These are phyloP conservation scores for Drosophila rubida DNA, from an alignment of 2,888 invertebrate genomes.

Conservation along the genomic window DNA sequence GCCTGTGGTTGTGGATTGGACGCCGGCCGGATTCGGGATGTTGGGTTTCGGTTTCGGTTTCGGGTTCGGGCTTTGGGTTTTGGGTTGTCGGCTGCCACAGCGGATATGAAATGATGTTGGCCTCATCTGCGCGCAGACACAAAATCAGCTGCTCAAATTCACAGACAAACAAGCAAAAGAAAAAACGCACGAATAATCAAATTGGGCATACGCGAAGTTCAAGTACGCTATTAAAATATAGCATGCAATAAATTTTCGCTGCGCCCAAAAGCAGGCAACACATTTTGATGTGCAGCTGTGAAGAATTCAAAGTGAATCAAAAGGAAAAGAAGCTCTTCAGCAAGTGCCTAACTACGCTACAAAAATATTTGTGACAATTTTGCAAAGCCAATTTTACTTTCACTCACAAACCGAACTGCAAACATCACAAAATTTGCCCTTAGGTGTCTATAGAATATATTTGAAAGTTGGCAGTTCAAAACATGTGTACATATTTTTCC, in stretches of 20 bases:
- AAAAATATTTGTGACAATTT: too few relatives aligned
- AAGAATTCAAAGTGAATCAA: too few relatives aligned
- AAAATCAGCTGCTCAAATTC: slow-evolving; percentile 77
- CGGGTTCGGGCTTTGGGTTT: background rate
- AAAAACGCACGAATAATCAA: slow-evolving; percentile 18
- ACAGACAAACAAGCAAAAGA: slow-evolving; percentile 49
- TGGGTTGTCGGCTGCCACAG: slow-evolving; percentile 17
- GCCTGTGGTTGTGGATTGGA: slow-evolving; percentile 13
- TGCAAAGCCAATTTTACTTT: too few relatives aligned
- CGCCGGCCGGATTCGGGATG: background rate
- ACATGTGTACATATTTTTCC: background rate
- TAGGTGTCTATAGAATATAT: too few relatives aligned
- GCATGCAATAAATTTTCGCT: background rate
- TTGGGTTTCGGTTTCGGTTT: background rate
- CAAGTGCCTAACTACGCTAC: too few relatives aligned
- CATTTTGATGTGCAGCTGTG: too few relatives aligned
- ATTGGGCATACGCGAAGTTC: slow-evolving; percentile 15
- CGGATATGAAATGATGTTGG: slow-evolving; percentile 58
- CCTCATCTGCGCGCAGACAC: slow-evolving; percentile 65
- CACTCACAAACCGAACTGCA: too few relatives aligned
- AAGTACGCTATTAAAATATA: slow-evolving; percentile 5
- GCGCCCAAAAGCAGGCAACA: too few relatives aligned
- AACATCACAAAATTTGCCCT: too few relatives aligned
- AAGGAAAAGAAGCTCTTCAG: too few relatives aligned
- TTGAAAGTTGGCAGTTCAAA: background rate